Percentiles rank a stretch among this genome's conserved stretches.
These are phyloP conservation scores for Mellilla xanthometata DNA, from an alignment of 2,888 invertebrate species.

Conservation along the genomic window DNA sequence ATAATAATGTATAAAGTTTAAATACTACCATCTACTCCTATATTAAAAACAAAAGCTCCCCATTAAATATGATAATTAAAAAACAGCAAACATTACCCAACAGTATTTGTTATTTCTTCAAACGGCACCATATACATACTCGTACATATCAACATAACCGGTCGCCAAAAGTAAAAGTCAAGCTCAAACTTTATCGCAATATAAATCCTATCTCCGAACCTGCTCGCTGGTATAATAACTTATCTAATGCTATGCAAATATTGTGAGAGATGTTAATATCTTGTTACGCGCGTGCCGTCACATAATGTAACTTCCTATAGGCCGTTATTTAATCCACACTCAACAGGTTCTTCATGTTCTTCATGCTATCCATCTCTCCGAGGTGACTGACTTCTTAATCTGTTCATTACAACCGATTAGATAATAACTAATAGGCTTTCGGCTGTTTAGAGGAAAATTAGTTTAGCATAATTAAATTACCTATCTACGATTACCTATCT, in stretches of 20 bases:
- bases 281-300: constrained; percentile 2
- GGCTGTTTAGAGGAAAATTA: not conserved
- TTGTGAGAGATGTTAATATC: constrained; percentile 10
- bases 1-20: too few species aligned
- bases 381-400: not conserved
- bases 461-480: not conserved
- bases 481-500: not conserved
- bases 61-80: too few species aligned
- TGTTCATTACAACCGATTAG: not conserved
- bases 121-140: not conserved
- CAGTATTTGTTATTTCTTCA: too few species aligned
- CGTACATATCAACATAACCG: not conserved
- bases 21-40: too few species aligned
- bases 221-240: not conserved
- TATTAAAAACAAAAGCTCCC: too few species aligned
- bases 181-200: not conserved
- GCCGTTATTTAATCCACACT: constrained; percentile 5
- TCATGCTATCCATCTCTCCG: too few species aligned
- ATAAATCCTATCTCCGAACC: not conserved
- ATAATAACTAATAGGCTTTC: not conserved
- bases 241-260: constrained; percentile 14
- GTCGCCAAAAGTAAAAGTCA: constrained; percentile 13
- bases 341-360: too few species aligned
- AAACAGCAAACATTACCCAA: too few species aligned
- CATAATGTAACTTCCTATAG: constrained; percentile 2